Conservation (phyloP, 2,888 invertebrate species). For the Drosophila mercatorum region DNA sequence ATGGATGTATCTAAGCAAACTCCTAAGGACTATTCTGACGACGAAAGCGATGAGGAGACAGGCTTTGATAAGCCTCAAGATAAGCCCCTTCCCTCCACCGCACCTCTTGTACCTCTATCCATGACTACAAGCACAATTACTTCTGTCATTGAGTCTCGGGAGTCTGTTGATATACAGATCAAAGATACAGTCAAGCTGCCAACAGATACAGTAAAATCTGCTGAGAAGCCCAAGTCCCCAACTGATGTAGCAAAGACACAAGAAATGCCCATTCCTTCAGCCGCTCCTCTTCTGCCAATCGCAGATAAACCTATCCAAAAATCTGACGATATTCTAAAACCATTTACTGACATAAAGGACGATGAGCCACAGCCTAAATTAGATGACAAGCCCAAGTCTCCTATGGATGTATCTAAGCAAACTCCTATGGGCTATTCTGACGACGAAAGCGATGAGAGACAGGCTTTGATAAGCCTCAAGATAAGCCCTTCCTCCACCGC, state of each 20-base stretch:
- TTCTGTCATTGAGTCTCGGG: not conserved
- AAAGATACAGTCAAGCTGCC: not conserved
- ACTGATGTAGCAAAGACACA: not conserved
- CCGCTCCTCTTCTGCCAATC: not conserved
- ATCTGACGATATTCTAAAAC: not conserved
- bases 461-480: not conserved
- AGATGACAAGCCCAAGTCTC: not conserved
- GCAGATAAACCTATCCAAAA: not conserved
- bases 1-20: not conserved
- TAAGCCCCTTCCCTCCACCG: not conserved
- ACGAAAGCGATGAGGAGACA: not conserved
- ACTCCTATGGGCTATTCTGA: not conserved
- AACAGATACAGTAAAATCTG: not conserved
- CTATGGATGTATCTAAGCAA: not conserved
- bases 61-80: not conserved
- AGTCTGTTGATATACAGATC: not conserved
- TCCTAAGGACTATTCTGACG: conserved; percentile 2
- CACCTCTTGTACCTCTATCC: not conserved
- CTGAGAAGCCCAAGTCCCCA: conserved; percentile 1
- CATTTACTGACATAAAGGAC: not conserved
- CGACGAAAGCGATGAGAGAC: conserved; percentile 2
- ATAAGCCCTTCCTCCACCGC: not conserved
- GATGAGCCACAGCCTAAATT: not conserved
- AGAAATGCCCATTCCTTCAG: not conserved
- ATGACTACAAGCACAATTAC: conserved; percentile 1